Evolutionary conservation across 1,140 invertebrate genomes (phyloP), one percentile per base, ranked within the genome.

Genomic region (Solenopsis invicta): DNA sequence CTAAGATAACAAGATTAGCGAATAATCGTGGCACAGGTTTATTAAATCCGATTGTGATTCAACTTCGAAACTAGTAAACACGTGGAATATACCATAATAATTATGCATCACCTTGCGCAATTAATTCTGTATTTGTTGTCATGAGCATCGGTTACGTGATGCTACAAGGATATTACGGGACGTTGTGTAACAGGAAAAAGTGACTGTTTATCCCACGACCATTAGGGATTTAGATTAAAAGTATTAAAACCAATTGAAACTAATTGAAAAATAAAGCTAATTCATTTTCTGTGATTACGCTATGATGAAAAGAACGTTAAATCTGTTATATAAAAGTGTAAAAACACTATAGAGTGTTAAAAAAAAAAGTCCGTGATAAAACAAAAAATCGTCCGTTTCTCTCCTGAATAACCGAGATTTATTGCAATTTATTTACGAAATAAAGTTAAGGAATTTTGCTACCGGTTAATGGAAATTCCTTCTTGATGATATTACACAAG

Each of bases 1-100:
- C 69, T 84, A 75, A 75, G 80, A 75, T 75, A 75, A 84, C 45
- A 9, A 61, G 69, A 84, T 75, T 61, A 50, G n/a, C n/a, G 13
- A 50, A 72, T 34, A 56, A 48, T 82, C 50, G 21, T 21, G 8
- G 8, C 18, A 41, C 37, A 37, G n/a, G 16, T n/a, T 72, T 84
- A 62, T 84, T 75, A 21, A 74, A 37, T 37, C 72, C 41, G 2
- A 61, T 61, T 24, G 18, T 50, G 24, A 74, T 75, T 61, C 72
- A 29, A 41, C n/a, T 37, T 16, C 24, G 18, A 10, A 59, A 41
- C 18, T 37, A 24, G 24, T 1, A 37, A 69, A 37, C 18, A 34
- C 12, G 2, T 45, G n/a, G 8, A 62, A n/a, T 18, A 48, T 4
- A n/a, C 12, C 10, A 8, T 48, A 67, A 48, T 48, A 67, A 50